Conservation (phyloP, 2,113 vertebrate species). For the Neolamprologus sp. region DNA sequence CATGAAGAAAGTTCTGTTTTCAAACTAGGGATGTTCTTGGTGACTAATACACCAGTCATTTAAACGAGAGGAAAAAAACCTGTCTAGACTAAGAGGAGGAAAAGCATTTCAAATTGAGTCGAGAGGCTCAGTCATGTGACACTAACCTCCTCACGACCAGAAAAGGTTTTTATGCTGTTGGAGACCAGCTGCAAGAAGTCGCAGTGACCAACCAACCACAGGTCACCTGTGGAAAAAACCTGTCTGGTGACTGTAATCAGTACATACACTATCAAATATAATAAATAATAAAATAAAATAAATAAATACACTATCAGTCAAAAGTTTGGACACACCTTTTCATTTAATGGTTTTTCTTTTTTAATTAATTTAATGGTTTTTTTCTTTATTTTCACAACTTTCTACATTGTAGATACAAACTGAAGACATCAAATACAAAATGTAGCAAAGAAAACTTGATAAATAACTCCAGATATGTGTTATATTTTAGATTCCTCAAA, state of each 20-base stretch:
- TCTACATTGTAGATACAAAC: neutral
- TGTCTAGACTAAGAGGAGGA: neutral
- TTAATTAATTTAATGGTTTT: neutral
- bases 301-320: neutral
- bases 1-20: neutral
- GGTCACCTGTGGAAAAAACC: neutral
- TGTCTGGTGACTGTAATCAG: neutral
- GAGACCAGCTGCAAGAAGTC: fast-evolving
- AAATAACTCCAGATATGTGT: neutral
- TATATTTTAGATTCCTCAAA: neutral
- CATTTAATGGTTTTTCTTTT: neutral
- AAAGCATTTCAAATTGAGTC: neutral
- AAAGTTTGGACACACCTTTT: neutral
- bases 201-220: neutral
- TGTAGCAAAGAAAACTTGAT: neutral
- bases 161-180: neutral
- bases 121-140: neutral
- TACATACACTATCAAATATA: too few relatives aligned
- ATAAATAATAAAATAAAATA: too few relatives aligned
- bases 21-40: neutral
- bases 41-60: neutral
- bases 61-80: neutral
- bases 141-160: fast-evolving
- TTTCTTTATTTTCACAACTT: neutral
- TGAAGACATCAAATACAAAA: neutral